phyloP scores from a whole-genome alignment of 2,888 invertebrate species.

The Phyllotreta cruciferae region DNA sequence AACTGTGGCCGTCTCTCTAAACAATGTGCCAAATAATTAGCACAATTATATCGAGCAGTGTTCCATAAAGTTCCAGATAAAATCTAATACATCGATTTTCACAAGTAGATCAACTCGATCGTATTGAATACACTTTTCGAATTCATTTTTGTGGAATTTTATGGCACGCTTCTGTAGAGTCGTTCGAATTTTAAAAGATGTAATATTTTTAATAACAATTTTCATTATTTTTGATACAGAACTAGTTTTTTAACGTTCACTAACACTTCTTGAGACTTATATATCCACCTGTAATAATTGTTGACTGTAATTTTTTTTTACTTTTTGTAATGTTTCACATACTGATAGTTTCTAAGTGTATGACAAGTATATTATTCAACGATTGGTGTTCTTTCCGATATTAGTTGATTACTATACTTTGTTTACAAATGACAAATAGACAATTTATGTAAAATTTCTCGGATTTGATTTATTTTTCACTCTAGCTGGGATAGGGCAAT shows the following conservation, averaged over 20 bases:
- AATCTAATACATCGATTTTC: no score
- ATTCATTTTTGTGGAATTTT: not conserved
- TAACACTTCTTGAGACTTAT: slow-evolving; percentile 13
- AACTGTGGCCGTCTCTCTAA: not conserved
- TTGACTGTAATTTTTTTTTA: slow-evolving; percentile 27
- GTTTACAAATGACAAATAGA: not conserved
- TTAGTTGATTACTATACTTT: not conserved
- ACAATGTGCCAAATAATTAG: slow-evolving; percentile 4
- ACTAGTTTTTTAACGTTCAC: not conserved
- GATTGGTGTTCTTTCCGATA: no score
- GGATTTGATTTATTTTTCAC: not conserved
- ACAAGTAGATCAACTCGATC: no score
- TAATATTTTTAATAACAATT: not conserved
- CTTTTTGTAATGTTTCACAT: slow-evolving; percentile 28
- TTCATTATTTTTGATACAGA: slow-evolving; percentile 10
- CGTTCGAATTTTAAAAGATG: not conserved
- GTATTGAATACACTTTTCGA: no score
- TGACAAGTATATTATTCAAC: slow-evolving; percentile 31
- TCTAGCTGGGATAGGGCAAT: not conserved
- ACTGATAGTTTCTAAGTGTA: slow-evolving; percentile 32
- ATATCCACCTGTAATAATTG: slow-evolving; percentile 16
- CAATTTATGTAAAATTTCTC: not conserved
- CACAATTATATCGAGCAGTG: no score
- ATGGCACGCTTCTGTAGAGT: not conserved
- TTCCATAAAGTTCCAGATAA: no score